These are phyloP conservation scores for Spheniscus humboldti DNA, from an alignment of 2,797 vertebrate species.

Conservation along the genomic window DNA sequence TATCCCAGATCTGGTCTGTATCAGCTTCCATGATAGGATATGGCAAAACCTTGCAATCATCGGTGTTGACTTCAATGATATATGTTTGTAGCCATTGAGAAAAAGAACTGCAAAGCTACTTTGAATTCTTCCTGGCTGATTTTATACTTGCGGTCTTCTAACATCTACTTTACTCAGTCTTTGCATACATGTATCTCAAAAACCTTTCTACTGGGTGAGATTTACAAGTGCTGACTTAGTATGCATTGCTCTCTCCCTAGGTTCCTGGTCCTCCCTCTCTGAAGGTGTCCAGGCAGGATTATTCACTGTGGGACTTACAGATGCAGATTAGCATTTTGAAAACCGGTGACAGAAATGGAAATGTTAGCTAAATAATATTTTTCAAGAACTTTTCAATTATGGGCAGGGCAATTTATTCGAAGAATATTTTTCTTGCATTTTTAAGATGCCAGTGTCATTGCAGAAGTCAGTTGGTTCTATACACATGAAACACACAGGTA, in stretches of 20 bases:
- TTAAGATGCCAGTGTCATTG: neutral
- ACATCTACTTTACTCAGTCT: neutral
- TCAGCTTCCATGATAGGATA: neutral
- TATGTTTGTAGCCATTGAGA: neutral
- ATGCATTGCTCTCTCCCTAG: accelerated
- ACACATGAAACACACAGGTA: neutral
- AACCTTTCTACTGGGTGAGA: neutral
- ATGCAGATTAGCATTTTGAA: neutral
- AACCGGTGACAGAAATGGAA: neutral
- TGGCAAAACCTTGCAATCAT: neutral
- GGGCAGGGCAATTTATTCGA: neutral
- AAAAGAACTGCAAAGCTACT: neutral
- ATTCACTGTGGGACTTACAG: neutral
- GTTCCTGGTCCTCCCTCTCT: neutral
- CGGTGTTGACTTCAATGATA: neutral
- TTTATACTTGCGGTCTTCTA: neutral
- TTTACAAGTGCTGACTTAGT: neutral
- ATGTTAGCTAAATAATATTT: neutral
- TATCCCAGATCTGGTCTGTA: neutral
- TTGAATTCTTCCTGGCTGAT: neutral
- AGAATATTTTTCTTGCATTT: neutral
- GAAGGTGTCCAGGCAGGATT: neutral
- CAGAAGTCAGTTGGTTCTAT: neutral
- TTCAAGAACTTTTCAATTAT: neutral
- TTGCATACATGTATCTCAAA: neutral